phyloP scores from a whole-genome alignment of 2,113 vertebrate genomes.

The Neodontobutis hainanensis region DNA sequence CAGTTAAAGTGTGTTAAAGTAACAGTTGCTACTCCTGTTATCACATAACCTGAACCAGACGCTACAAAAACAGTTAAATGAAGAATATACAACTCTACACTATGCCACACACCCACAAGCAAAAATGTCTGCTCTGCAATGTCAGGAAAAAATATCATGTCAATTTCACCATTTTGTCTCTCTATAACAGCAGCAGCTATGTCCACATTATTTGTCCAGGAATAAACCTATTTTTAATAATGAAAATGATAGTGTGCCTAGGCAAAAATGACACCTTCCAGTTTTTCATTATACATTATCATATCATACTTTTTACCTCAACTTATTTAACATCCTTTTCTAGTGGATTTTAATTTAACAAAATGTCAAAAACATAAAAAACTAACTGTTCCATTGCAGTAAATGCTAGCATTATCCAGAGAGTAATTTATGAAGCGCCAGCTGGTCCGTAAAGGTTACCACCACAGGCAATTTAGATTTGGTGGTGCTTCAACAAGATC shows the following conservation, averaged over 20 bases:
- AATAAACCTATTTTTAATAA: background rate
- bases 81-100: too few relatives aligned
- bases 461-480: constrained; percentile 60
- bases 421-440: constrained; percentile 60
- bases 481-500: constrained; percentile 38
- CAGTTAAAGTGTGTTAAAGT: too few relatives aligned
- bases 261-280: background rate
- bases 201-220: too few relatives aligned
- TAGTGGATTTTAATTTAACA: constrained; percentile 9
- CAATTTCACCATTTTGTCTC: too few relatives aligned
- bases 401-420: constrained; percentile 27
- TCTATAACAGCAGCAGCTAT: too few relatives aligned
- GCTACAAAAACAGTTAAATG: too few relatives aligned
- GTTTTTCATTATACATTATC: background rate
- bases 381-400: constrained; percentile 27
- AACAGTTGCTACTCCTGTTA: background rate
- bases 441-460: constrained; percentile 69
- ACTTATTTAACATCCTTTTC: constrained; percentile 10
- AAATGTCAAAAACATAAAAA: constrained; percentile 32
- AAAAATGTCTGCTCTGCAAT: too few relatives aligned
- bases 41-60: too few relatives aligned
- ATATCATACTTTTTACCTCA: background rate
- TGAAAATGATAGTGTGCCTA: background rate
- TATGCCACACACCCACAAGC: too few relatives aligned
- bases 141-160: too few relatives aligned